A percentile compares a stretch with the other conserved stretches of the same genome.
phyloP scores from a whole-genome alignment of 2,113 vertebrate species.

The Tragelaphus buxtoni region DNA sequence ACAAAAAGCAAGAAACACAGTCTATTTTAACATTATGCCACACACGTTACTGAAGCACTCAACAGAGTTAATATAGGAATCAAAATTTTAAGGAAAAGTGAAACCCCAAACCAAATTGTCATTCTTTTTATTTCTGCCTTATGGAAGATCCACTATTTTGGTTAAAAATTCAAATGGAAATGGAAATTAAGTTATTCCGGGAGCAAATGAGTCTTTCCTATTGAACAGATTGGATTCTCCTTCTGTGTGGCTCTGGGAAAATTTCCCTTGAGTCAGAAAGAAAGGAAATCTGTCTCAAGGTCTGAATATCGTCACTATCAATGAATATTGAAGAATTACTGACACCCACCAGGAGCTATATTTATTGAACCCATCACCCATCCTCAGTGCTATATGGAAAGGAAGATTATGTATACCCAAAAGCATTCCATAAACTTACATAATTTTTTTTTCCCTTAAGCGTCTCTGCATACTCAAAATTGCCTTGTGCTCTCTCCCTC shows the following conservation, averaged over 20 bases:
- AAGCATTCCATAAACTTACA: conserved; percentile 66
- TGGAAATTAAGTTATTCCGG: conserved; percentile 69
- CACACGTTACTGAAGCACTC: neutral
- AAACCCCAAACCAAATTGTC: conserved; percentile 38
- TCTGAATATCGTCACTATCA: conserved; percentile 70
- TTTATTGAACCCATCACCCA: conserved; percentile 57
- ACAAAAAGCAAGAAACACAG: conserved; percentile 16
- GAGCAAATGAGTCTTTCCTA: conserved; percentile 67
- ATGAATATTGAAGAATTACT: conserved; percentile 73
- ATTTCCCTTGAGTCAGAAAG: conserved; percentile 64
- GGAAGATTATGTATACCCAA: conserved; percentile 41
- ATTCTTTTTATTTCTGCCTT: conserved; percentile 54
- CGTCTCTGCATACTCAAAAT: conserved; percentile 50
- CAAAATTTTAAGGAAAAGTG: conserved; percentile 45
- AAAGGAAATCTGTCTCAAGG: conserved; percentile 69
- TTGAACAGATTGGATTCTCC: conserved; percentile 74
- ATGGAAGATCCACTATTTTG: conserved; percentile 65
- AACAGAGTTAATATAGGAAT: conserved; percentile 32
- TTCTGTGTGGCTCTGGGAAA: conserved; percentile 69
- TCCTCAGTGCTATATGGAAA: conserved; percentile 40
- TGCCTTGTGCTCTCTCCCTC: conserved; percentile 29
- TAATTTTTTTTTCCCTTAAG: conserved; percentile 52
- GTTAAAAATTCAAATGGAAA: conserved; percentile 69
- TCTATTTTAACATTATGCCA: neutral
- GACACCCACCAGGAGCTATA: conserved; percentile 68